Evolutionary conservation across 2,888 invertebrate species (phyloP).

Genomic region (Mechanitis messenoides): DNA sequence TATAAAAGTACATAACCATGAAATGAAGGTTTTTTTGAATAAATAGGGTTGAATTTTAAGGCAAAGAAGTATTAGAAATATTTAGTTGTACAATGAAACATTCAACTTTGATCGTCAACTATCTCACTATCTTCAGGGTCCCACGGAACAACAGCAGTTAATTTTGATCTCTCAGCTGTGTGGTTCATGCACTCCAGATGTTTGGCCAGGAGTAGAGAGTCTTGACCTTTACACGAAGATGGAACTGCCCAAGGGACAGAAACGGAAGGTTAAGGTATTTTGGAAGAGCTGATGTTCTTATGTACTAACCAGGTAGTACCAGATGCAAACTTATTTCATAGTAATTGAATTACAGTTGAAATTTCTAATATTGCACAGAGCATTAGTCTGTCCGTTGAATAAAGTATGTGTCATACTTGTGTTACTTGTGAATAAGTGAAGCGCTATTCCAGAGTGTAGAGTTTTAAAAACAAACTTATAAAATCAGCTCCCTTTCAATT

Average conservation of each 20-base stretch:
- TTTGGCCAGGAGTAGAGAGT: slow-evolving; percentile 95
- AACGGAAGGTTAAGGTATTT: slow-evolving; percentile 81
- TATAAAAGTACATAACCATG: no score
- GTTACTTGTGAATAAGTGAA: no score
- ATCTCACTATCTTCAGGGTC: slow-evolving; percentile 76
- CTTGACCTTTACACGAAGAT: slow-evolving; percentile 92
- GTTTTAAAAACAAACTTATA: no score
- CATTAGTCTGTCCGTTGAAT: no score
- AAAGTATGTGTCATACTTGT: no score
- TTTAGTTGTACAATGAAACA: not conserved
- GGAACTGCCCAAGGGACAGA: slow-evolving; percentile 91
- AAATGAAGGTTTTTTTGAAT: no score
- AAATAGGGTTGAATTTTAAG: no score
- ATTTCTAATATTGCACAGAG: no score
- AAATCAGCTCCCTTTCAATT: no score
- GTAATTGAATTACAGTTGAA: not conserved
- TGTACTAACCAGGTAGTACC: not conserved
- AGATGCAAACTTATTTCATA: no score
- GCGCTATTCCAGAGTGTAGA: no score
- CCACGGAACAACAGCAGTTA: slow-evolving; percentile 96
- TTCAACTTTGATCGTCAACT: not conserved
- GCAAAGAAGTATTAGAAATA: no score
- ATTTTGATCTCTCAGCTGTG: slow-evolving; percentile 96
- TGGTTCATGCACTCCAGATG: slow-evolving; percentile 94
- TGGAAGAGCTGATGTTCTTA: slow-evolving; percentile 3